These are phyloP conservation scores for Cydia amplana DNA, from an alignment of 1,140 invertebrate species.

Conservation along the genomic window DNA sequence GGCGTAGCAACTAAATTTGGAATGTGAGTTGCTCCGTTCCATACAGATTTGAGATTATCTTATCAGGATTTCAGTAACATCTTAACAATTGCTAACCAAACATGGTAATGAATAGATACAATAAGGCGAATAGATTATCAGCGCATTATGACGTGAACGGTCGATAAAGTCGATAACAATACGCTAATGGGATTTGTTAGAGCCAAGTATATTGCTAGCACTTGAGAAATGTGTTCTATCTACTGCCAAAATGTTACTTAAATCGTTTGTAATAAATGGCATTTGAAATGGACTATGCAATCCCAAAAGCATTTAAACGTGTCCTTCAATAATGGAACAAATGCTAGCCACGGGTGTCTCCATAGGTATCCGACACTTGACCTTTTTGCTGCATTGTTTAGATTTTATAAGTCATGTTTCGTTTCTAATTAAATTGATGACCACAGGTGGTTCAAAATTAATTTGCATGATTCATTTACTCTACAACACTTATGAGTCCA, in stretches of 20 bases:
- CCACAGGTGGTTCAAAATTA: not conserved
- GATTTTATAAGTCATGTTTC: not conserved
- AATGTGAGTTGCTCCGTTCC: not conserved
- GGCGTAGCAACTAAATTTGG: not conserved
- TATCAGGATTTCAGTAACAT: not conserved
- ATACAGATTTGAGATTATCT: slow-evolving; percentile 5
- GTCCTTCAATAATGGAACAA: not conserved
- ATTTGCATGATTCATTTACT: not conserved
- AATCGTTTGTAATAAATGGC: not conserved
- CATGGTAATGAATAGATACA: slow-evolving; percentile 26
- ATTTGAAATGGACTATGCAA: slow-evolving; percentile 5
- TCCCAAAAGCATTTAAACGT: not conserved
- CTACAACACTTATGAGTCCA: not conserved
- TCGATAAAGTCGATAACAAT: slow-evolving; percentile 27
- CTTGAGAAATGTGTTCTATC: not conserved
- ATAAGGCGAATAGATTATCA: slow-evolving; percentile 30
- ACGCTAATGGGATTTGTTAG: slow-evolving; percentile 27
- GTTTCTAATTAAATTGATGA: not conserved
- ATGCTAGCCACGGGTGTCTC: not conserved
- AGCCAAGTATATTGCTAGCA: slow-evolving; percentile 1
- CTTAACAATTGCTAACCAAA: slow-evolving; percentile 22
- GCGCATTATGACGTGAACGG: slow-evolving; percentile 22
- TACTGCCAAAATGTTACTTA: not conserved
- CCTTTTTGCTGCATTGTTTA: not conserved
- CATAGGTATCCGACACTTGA: not conserved